A percentile compares a stretch with the other conserved stretches of the same genome.
Evolutionary conservation across 1,140 invertebrate genomes (phyloP).

Genomic region (Papilio machaon): DNA sequence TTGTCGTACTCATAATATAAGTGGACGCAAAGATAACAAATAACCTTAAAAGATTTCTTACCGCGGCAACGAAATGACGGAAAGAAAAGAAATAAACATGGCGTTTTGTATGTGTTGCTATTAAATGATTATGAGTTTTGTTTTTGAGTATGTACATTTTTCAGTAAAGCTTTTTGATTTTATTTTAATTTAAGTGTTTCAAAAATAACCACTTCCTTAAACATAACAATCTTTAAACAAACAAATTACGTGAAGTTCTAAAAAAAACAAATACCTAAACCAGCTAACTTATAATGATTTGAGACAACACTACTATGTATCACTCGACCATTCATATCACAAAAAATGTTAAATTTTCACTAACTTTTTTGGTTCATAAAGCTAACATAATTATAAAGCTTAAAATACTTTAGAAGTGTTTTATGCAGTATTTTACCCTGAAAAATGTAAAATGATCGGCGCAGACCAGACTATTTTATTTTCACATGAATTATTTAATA

Average conservation of each 20-base stretch:
- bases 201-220: too few relatives aligned
- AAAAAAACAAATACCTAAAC: too few relatives aligned
- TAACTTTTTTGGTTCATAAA: neutral
- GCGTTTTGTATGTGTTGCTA: conserved; percentile 56
- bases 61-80: conserved; percentile 76
- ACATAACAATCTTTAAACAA: too few relatives aligned
- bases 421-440: neutral
- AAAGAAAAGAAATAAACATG: conserved; percentile 78
- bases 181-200: too few relatives aligned
- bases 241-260: too few relatives aligned
- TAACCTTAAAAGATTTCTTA: conserved; percentile 73
- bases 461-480: neutral
- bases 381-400: neutral
- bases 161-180: neutral
- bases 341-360: too few relatives aligned
- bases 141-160: neutral
- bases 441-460: neutral
- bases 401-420: neutral
- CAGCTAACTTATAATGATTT: too few relatives aligned
- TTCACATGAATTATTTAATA: neutral
- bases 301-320: too few relatives aligned
- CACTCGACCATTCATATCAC: too few relatives aligned
- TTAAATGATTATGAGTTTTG: neutral
- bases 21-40: conserved; percentile 68
- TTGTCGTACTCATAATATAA: conserved; percentile 50